Evolutionary conservation across 64 coral and sea anemone genomes (phyloP).

Genomic region (Pocillopora verrucosa): DNA sequence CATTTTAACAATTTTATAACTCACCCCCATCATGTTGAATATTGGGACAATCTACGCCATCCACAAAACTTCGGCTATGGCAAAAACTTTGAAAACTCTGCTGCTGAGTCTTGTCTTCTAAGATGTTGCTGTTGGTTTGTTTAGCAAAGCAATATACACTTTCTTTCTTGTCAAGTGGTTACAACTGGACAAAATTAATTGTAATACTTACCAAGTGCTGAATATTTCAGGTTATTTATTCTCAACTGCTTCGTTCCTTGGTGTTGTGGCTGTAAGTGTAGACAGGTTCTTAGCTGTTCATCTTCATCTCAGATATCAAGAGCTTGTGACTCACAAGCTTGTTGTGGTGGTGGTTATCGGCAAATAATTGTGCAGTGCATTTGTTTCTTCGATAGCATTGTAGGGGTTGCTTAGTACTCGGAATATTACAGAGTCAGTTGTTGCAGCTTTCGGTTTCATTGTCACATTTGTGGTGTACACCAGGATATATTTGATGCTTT

Average conservation of each 20-base stretch:
- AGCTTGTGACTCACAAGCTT: background rate
- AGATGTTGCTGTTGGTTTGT: background rate
- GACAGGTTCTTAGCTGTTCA: no score
- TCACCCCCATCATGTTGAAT: background rate
- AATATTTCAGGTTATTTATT: background rate
- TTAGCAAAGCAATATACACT: background rate
- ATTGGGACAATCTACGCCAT: background rate
- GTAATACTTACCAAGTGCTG: background rate
- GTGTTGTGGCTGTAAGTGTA: no score
- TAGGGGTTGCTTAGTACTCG: background rate
- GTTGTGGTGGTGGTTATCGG: background rate
- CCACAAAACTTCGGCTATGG: background rate
- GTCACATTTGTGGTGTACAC: background rate
- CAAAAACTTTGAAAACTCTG: background rate
- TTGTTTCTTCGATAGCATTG: background rate
- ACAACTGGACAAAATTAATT: background rate
- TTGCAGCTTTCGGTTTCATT: background rate
- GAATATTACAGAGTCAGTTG: no score
- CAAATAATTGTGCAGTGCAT: background rate
- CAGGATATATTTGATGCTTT: no score
- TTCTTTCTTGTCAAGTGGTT: background rate
- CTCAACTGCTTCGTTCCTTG: no score
- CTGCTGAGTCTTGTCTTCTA: background rate
- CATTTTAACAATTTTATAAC: background rate
- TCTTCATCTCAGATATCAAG: no score